These are phyloP conservation scores for Chrysolina americana DNA, from an alignment of 2,888 invertebrate genomes.

Conservation along the genomic window DNA sequence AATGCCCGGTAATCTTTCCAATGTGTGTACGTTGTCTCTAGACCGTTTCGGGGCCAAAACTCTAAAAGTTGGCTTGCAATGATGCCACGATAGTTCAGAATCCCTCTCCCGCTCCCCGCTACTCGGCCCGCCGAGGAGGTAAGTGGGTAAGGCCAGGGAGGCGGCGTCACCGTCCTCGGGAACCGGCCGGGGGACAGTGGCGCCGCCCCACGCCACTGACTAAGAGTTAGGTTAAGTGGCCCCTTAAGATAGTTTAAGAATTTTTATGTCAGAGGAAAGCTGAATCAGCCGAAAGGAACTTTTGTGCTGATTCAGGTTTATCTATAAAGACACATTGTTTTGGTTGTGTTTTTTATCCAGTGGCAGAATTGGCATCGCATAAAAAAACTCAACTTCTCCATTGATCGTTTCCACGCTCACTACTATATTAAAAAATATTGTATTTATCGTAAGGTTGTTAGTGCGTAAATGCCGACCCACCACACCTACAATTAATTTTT, in stretches of 20 bases:
- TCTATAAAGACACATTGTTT: not conserved
- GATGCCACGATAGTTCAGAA: constrained; percentile 65
- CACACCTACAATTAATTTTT: too few species aligned
- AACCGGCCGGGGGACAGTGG: constrained; percentile 56
- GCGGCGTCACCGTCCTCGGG: constrained; percentile 59
- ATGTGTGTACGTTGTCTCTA: constrained; percentile 73
- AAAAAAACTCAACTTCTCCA: not conserved
- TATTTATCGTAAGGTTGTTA: too few species aligned
- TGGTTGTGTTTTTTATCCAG: not conserved
- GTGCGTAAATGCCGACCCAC: too few species aligned
- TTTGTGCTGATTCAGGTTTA: constrained; percentile 2
- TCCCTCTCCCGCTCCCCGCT: constrained; percentile 70
- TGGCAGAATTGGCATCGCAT: not conserved
- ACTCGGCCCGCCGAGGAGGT: constrained; percentile 70
- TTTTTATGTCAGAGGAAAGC: not conserved
- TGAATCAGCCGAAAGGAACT: not conserved
- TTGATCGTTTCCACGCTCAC: constrained; percentile 15
- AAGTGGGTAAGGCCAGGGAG: constrained; percentile 70
- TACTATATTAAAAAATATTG: not conserved
- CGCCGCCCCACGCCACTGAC: constrained; percentile 57
- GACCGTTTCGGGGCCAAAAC: constrained; percentile 70
- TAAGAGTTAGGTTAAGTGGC: constrained; percentile 44
- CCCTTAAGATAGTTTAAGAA: constrained; percentile 18
- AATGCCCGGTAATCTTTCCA: constrained; percentile 59
- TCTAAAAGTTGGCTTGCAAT: constrained; percentile 46